Evolutionary conservation across 2,888 invertebrate genomes (phyloP).

Genomic region (Tipula unca): DNA sequence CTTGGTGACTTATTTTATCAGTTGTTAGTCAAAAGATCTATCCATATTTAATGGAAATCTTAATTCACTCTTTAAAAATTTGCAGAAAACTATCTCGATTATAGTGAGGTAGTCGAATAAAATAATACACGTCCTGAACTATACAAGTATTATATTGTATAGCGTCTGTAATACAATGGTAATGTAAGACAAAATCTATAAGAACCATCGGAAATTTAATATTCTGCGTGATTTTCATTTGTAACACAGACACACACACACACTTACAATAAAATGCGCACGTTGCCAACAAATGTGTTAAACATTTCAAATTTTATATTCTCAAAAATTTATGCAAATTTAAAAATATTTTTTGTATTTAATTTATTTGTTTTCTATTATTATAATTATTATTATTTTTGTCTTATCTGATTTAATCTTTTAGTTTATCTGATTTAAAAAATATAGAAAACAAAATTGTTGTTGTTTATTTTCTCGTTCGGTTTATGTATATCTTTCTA

Average conservation of each 20-base stretch:
- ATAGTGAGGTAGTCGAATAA: no score
- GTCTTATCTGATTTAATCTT: conserved; percentile 8
- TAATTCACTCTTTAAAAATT: no score
- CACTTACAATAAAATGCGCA: not conserved
- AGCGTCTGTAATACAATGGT: no score
- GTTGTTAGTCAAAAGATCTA: no score
- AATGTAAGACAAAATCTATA: no score
- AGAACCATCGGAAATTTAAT: not conserved
- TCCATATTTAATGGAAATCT: no score
- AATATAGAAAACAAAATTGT: not conserved
- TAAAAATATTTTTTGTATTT: not conserved
- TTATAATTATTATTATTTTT: not conserved
- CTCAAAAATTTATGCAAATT: not conserved
- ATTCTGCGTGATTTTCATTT: not conserved
- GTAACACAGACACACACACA: not conserved
- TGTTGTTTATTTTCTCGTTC: not conserved
- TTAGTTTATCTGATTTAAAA: not conserved
- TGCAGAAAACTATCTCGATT: no score
- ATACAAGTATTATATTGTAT: no score
- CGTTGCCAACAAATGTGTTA: not conserved
- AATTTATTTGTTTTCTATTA: not conserved
- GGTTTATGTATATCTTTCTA: not conserved
- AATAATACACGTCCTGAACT: no score
- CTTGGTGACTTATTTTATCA: no score
- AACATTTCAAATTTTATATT: not conserved